A percentile compares a stretch with the other conserved stretches of the same genome.
Conservation (phyloP, 1,140 invertebrate genomes). For the Pantala flavescens region DNA sequence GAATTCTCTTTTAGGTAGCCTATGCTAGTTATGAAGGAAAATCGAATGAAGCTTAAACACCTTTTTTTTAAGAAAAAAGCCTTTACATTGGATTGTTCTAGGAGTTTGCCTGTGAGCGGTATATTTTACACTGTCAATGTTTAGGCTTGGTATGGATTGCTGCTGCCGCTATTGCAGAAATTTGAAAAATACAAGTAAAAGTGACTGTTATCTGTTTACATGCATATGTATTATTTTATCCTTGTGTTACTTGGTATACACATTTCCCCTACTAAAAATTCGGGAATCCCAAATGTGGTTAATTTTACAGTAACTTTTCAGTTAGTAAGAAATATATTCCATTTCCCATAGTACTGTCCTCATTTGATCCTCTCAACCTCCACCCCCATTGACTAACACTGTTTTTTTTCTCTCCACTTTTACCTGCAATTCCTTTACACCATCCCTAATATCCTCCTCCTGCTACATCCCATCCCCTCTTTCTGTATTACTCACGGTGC, state of each 20-base stretch:
- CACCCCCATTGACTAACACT: slow-evolving; percentile 14
- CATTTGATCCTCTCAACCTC: slow-evolving; percentile 12
- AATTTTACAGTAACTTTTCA: background rate
- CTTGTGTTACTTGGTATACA: slow-evolving; percentile 16
- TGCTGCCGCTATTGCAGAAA: slow-evolving; percentile 21
- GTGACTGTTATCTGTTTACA: slow-evolving; percentile 17
- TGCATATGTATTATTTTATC: slow-evolving; percentile 21
- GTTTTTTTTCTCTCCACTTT: slow-evolving; percentile 13
- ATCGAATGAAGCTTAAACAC: slow-evolving; percentile 13
- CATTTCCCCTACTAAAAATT: slow-evolving; percentile 11
- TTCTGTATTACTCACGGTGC: slow-evolving; percentile 20
- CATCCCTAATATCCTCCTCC: background rate
- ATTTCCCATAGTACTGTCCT: background rate
- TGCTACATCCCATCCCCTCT: background rate
- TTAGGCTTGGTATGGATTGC: slow-evolving; percentile 16
- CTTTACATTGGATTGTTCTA: slow-evolving; percentile 14
- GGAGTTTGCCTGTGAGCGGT: slow-evolving; percentile 15
- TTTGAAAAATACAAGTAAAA: slow-evolving; percentile 14
- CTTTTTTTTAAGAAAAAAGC: slow-evolving; percentile 6
- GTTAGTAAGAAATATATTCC: background rate
- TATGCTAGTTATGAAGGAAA: slow-evolving; percentile 11
- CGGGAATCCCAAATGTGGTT: background rate
- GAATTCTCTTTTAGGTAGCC: slow-evolving; percentile 15
- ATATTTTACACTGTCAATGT: slow-evolving; percentile 11
- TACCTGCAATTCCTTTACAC: background rate